Evolutionary conservation across 2,888 invertebrate genomes (phyloP).

Genomic region (Acanthoscelides obtectus): DNA sequence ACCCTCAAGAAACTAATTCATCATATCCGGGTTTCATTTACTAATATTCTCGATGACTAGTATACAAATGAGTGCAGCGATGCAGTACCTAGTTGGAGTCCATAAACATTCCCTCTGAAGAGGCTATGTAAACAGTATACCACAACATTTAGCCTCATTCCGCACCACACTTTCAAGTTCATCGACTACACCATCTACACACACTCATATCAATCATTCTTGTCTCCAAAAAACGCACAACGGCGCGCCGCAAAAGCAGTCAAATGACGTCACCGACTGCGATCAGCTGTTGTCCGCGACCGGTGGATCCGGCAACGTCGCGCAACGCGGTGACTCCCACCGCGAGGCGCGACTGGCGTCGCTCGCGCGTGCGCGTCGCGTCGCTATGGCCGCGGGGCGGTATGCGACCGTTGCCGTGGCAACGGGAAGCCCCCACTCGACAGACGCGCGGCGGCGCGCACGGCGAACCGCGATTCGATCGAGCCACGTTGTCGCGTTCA

Average conservation of each 20-base stretch:
- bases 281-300: conserved; percentile 15
- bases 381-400: conserved; percentile 50
- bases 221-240: background rate
- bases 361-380: conserved; percentile 33
- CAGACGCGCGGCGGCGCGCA: conserved; percentile 6
- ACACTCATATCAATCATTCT: background rate
- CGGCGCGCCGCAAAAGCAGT: background rate
- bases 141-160: background rate
- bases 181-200: background rate
- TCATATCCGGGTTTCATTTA: too few species aligned
- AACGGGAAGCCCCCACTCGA: conserved; percentile 33
- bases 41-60: too few species aligned
- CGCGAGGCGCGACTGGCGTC: conserved; percentile 34
- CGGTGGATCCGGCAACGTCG: background rate
- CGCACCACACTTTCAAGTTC: background rate
- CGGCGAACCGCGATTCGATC: conserved; percentile 5
- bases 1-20: too few species aligned
- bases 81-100: too few species aligned
- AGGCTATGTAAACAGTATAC: background rate
- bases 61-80: too few species aligned
- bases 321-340: conserved; percentile 22
- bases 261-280: background rate
- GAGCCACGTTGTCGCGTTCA: background rate
- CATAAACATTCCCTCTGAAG: too few species aligned
- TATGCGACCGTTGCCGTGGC: conserved; percentile 49